These are phyloP conservation scores for Solenopsis invicta DNA, from an alignment of 1,140 invertebrate species.

Conservation along the genomic window DNA sequence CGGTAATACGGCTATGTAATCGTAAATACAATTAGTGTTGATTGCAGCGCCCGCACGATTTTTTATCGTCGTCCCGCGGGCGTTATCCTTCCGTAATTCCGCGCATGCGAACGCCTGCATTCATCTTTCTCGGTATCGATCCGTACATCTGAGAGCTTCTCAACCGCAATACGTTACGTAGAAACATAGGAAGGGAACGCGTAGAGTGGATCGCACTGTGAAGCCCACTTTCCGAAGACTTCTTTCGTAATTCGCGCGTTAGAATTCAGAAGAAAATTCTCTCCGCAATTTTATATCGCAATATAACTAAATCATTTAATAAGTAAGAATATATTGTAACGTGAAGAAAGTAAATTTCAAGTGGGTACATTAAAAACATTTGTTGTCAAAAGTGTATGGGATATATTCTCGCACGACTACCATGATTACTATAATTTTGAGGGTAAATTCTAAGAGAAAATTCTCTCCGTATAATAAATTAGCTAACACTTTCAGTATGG, in stretches of 20 bases:
- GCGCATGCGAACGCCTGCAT: slow-evolving; percentile 5
- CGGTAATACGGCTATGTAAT: slow-evolving; percentile 57
- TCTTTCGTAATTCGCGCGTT: neutral
- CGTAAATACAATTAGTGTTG: slow-evolving; percentile 61
- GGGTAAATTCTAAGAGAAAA: too few species aligned
- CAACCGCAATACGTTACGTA: neutral
- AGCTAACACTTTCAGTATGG: neutral
- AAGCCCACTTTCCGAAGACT: neutral
- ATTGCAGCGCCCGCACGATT: slow-evolving; percentile 34
- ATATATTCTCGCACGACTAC: too few species aligned
- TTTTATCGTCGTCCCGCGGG: slow-evolving; percentile 38
- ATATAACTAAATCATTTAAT: neutral
- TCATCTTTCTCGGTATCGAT: slow-evolving; percentile 23
- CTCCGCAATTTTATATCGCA: neutral
- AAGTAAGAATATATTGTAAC: neutral
- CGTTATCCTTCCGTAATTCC: slow-evolving; percentile 42
- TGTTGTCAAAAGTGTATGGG: too few species aligned
- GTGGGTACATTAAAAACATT: too few species aligned
- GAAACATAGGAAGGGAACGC: neutral
- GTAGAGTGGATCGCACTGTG: neutral
- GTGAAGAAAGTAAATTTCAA: too few species aligned
- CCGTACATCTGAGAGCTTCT: neutral
- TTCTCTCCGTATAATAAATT: neutral
- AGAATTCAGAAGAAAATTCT: neutral
- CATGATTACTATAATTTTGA: too few species aligned